Conservation (phyloP, 64 coral and sea anemone species). For the Actinia equina region DNA sequence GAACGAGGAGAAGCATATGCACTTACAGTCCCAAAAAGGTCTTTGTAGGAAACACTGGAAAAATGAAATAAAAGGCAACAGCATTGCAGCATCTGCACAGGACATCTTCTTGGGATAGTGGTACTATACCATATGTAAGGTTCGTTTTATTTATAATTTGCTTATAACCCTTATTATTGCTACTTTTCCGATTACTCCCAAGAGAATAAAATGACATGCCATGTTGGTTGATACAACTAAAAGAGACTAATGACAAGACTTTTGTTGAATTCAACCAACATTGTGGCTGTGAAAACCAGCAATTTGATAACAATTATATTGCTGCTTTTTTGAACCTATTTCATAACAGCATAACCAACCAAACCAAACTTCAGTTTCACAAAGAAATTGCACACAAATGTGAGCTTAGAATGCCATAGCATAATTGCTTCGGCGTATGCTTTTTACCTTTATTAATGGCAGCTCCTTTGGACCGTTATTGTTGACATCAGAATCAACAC, state of each 20-base stretch:
- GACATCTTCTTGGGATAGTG: background rate
- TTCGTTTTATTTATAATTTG: background rate
- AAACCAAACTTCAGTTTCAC: too few relatives aligned
- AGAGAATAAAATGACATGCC: too few relatives aligned
- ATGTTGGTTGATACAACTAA: too few relatives aligned
- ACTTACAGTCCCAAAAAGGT: background rate
- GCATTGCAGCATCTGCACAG: background rate
- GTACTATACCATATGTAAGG: background rate
- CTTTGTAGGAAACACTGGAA: background rate
- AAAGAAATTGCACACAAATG: too few relatives aligned
- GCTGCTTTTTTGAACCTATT: too few relatives aligned
- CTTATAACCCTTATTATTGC: too few relatives aligned
- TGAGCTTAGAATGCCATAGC: background rate
- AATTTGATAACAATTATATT: too few relatives aligned
- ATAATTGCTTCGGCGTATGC: background rate
- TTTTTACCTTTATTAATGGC: background rate
- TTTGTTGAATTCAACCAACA: too few relatives aligned
- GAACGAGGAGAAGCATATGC: background rate
- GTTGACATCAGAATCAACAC: conserved; percentile 11
- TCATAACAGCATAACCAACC: too few relatives aligned
- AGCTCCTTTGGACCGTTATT: background rate
- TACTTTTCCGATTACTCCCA: too few relatives aligned
- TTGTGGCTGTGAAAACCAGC: too few relatives aligned
- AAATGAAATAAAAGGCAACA: background rate
- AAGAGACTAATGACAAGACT: too few relatives aligned